These are phyloP conservation scores for Numida meleagris DNA, from an alignment of 2,113 vertebrate species.

Conservation along the genomic window DNA sequence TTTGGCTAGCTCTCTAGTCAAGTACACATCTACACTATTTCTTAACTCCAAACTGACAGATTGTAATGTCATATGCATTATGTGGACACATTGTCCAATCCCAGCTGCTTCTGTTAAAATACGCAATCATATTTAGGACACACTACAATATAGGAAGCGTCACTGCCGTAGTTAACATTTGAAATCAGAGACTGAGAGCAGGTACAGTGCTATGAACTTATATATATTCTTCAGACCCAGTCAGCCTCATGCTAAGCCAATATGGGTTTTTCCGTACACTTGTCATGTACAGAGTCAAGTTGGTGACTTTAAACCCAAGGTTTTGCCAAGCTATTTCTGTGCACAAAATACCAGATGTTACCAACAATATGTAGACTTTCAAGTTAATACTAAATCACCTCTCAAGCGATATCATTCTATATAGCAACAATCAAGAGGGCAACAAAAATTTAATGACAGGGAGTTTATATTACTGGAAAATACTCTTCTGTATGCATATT, in stretches of 20 bases:
- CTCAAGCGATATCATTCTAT: background rate
- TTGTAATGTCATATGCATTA: background rate
- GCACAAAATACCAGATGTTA: background rate
- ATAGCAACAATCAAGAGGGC: background rate
- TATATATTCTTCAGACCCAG: background rate
- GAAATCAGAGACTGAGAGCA: background rate
- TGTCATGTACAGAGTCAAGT: fast-evolving
- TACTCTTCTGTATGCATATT: background rate
- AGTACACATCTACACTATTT: background rate
- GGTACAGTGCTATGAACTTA: background rate
- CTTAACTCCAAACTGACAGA: background rate
- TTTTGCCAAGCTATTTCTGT: background rate
- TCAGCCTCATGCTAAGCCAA: background rate
- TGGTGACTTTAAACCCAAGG: background rate
- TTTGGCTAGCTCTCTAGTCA: background rate
- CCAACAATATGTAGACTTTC: background rate
- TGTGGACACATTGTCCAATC: background rate
- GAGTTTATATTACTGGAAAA: background rate
- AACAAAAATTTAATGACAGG: background rate
- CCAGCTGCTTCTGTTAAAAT: background rate
- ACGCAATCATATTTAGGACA: background rate
- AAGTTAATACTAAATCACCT: background rate
- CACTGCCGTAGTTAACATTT: background rate
- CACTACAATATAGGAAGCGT: background rate
- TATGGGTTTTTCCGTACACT: fast-evolving